phyloP scores from a whole-genome alignment of 2,888 invertebrate genomes.

The Gandaritis pyraliata region DNA sequence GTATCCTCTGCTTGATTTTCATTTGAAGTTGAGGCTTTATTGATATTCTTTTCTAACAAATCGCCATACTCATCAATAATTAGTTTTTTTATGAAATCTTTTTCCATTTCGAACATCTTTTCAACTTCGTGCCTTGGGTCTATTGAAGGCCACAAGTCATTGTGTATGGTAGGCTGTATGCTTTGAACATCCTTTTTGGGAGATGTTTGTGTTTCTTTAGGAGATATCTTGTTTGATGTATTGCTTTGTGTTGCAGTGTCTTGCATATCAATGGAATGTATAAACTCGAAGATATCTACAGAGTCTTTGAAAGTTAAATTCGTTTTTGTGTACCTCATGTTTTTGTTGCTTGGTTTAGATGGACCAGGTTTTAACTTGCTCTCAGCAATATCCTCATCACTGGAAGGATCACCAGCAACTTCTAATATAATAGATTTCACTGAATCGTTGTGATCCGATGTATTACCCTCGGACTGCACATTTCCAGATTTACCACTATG shows the following conservation, averaged over 20 bases:
- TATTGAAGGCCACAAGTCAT: conserved; percentile 68
- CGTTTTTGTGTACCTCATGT: conserved; percentile 59
- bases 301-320: conserved; percentile 72
- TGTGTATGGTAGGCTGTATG: conserved; percentile 67
- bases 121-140: conserved; percentile 70
- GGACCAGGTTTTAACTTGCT: conserved; percentile 36
- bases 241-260: conserved; percentile 76
- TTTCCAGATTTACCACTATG: conserved; percentile 40
- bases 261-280: conserved; percentile 72
- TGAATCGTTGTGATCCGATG: conserved; percentile 30
- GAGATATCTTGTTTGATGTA: conserved; percentile 58
- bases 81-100: conserved; percentile 75
- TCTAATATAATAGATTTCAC: conserved; percentile 30
- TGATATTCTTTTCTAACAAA: conserved; percentile 65
- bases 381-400: conserved; percentile 31
- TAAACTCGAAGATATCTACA: conserved; percentile 74
- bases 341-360: conserved; percentile 45
- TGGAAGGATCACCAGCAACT: conserved; percentile 24
- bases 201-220: conserved; percentile 78
- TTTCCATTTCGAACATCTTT: conserved; percentile 72
- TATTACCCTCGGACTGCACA: conserved; percentile 28
- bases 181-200: conserved; percentile 59
- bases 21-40: conserved; percentile 70
- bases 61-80: conserved; percentile 76
- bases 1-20: conserved; percentile 44